phyloP scores from a whole-genome alignment of 2,888 invertebrate genomes.

The Vanessa cardui region DNA sequence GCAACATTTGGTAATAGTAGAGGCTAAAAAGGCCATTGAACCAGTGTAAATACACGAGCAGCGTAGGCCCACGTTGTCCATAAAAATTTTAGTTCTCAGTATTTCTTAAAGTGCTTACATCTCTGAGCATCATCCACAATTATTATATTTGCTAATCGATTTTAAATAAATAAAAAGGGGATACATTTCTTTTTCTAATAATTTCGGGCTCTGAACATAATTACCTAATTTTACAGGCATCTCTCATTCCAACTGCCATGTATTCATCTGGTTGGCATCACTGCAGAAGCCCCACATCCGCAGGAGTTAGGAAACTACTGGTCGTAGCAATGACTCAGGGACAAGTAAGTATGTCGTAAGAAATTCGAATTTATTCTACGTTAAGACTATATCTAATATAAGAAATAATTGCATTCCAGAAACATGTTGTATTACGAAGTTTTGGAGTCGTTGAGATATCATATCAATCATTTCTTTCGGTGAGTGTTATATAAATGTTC shows the following conservation, averaged over 20 bases:
- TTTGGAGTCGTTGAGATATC: slow-evolving; percentile 53
- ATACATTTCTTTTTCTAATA: too few species aligned
- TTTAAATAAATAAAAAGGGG: too few species aligned
- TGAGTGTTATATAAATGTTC: too few species aligned
- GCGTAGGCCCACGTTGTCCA: too few species aligned
- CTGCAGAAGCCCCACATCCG: slow-evolving; percentile 40
- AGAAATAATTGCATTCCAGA: slow-evolving; percentile 46
- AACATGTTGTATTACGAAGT: slow-evolving; percentile 51
- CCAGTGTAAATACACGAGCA: too few species aligned
- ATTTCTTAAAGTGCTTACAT: too few species aligned
- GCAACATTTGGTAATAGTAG: too few species aligned
- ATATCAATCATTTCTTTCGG: slow-evolving; percentile 53
- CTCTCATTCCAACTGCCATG: slow-evolving; percentile 53
- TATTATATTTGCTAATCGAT: too few species aligned
- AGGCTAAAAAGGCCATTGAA: too few species aligned
- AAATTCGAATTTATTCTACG: neutral
- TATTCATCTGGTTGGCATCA: slow-evolving; percentile 55
- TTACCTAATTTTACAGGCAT: slow-evolving; percentile 17
- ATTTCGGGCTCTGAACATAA: too few species aligned
- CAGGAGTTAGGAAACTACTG: slow-evolving; percentile 46
- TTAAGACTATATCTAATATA: neutral
- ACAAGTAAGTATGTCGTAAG: slow-evolving; percentile 40
- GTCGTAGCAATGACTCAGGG: slow-evolving; percentile 48
- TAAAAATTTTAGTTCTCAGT: too few species aligned
- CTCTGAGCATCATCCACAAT: too few species aligned